Conservation (phyloP, 2,113 vertebrate genomes). For the Cyanoliseus patagonus region DNA sequence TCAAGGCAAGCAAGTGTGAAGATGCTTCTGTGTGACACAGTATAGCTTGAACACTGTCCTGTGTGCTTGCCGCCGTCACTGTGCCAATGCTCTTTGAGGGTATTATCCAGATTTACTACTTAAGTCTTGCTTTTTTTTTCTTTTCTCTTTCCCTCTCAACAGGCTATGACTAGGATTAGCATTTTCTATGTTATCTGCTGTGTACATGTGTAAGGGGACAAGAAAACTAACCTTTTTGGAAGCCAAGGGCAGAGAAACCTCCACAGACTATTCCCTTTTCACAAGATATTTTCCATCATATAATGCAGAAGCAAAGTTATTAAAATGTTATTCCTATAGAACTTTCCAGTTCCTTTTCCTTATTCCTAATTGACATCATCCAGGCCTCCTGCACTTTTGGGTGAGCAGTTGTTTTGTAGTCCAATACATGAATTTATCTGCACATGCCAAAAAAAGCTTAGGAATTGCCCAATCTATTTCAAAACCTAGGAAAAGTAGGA, state of each 20-base stretch:
- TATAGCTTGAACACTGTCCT: not conserved
- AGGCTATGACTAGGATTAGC: not conserved
- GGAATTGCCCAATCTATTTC: constrained; percentile 52
- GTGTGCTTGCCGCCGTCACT: rapidly evolving
- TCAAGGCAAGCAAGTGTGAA: not conserved
- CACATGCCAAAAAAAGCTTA: constrained; percentile 63
- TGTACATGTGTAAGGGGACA: not conserved
- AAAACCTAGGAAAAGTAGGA: constrained; percentile 40
- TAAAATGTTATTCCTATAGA: constrained; percentile 27
- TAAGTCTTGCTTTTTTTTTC: not conserved
- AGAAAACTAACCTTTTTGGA: not conserved
- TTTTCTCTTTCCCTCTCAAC: not conserved
- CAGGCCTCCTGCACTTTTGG: not conserved
- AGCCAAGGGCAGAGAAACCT: not conserved
- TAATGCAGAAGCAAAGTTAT: not conserved
- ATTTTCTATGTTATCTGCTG: not conserved
- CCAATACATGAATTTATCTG: constrained; percentile 14
- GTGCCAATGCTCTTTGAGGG: not conserved
- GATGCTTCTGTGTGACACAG: not conserved
- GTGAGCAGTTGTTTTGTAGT: constrained; percentile 6
- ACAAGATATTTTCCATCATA: not conserved
- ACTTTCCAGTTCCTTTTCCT: constrained; percentile 45
- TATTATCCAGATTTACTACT: not conserved
- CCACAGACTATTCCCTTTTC: not conserved
- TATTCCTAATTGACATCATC: constrained; percentile 13